A percentile compares a stretch with the other conserved stretches of the same genome.
These are phyloP conservation scores for Ips nitidus DNA, from an alignment of 1,140 invertebrate species.

Conservation along the genomic window DNA sequence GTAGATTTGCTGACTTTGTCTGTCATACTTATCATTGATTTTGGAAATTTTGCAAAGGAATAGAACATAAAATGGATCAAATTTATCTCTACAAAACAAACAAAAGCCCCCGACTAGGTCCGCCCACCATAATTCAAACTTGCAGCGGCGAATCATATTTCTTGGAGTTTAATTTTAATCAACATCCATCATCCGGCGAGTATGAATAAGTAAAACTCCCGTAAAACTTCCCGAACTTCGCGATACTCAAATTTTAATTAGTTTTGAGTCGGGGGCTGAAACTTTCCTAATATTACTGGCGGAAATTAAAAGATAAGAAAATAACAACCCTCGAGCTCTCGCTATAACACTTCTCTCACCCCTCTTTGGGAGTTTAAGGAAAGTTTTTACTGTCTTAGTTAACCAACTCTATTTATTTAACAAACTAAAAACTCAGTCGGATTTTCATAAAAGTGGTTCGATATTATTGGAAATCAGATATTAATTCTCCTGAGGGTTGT, in stretches of 20 bases:
- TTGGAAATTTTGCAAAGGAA: not conserved
- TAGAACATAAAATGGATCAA: not conserved
- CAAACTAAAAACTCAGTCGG: too few relatives aligned
- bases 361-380: conserved; percentile 25
- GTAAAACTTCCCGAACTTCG: conserved; percentile 49
- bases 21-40: too few relatives aligned
- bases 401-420: conserved; percentile 8
- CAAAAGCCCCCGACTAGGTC: not conserved
- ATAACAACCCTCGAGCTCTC: conserved; percentile 43
- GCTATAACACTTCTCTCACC: conserved; percentile 26
- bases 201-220: conserved; percentile 50
- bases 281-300: conserved; percentile 51
- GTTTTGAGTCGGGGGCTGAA: conserved; percentile 48
- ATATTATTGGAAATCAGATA: too few relatives aligned
- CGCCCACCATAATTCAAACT: conserved; percentile 1
- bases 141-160: conserved; percentile 14
- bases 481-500: too few relatives aligned
- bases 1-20: not conserved
- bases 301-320: conserved; percentile 53
- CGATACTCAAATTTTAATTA: conserved; percentile 52
- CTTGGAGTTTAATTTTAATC: conserved; percentile 25
- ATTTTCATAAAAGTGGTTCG: too few relatives aligned
- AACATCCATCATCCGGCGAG: conserved; percentile 40
- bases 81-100: too few relatives aligned
- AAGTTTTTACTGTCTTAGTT: conserved; percentile 36